These are phyloP conservation scores for Lucilia sericata DNA, from an alignment of 1,140 invertebrate genomes.

Conservation along the genomic window DNA sequence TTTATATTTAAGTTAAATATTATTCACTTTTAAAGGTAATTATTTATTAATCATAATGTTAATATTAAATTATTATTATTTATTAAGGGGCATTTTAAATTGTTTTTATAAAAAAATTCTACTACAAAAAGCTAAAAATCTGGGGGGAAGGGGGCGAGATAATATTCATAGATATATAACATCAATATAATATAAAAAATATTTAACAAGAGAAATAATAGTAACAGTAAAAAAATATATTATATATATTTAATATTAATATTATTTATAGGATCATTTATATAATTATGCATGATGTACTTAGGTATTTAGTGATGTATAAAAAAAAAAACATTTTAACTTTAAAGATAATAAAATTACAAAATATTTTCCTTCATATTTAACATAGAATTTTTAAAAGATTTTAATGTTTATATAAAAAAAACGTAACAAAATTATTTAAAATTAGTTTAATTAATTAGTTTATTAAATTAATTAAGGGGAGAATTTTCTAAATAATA, in stretches of 20 bases:
- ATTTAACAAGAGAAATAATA: conserved; percentile 18
- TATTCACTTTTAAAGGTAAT: background rate
- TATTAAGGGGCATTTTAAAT: background rate
- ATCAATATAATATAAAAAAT: conserved; percentile 12
- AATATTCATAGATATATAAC: background rate
- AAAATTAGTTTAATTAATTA: background rate
- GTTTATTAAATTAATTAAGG: too few relatives aligned
- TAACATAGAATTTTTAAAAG: background rate
- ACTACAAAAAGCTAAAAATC: background rate
- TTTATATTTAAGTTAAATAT: background rate
- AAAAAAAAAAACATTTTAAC: too few relatives aligned
- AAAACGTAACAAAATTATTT: background rate
- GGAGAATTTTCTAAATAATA: too few relatives aligned
- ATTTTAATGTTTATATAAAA: too few relatives aligned
- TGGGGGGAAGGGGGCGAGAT: background rate
- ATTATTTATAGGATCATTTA: background rate
- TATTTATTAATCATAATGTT: background rate
- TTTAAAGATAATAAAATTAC: too few relatives aligned
- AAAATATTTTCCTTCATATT: background rate
- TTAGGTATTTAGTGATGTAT: too few relatives aligned
- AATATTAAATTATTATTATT: background rate
- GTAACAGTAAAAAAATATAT: conserved; percentile 23
- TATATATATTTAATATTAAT: background rate
- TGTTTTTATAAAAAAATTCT: conserved; percentile 8
- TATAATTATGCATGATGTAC: background rate